Evolutionary conservation across 2,888 invertebrate species (phyloP).

Genomic region (Merodon equestris): DNA sequence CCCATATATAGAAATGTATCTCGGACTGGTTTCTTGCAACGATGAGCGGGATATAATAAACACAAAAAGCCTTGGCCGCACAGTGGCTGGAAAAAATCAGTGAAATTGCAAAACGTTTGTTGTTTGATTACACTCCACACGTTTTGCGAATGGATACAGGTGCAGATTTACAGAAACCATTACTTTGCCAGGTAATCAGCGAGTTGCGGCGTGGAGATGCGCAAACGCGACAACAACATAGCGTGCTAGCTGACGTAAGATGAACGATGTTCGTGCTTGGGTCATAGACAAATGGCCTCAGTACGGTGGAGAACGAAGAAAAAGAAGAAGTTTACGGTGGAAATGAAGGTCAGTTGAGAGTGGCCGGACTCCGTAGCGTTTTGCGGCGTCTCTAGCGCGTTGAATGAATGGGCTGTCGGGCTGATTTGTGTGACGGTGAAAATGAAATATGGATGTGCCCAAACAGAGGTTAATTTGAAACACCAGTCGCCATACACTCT

Average conservation of each 20-base stretch:
- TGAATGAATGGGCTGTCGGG: not conserved
- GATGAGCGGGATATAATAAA: too few species aligned
- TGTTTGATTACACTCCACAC: constrained; percentile 42
- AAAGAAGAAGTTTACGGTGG: constrained; percentile 31
- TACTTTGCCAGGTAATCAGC: constrained; percentile 51
- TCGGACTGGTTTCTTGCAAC: too few species aligned
- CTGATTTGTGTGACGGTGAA: constrained; percentile 14
- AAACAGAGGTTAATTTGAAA: not conserved
- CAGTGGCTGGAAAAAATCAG: constrained; percentile 59
- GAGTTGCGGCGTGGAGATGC: constrained; percentile 10
- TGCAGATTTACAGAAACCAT: constrained; percentile 52
- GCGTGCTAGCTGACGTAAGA: constrained; percentile 43
- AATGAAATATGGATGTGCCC: not conserved
- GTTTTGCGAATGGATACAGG: constrained; percentile 47
- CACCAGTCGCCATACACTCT: too few species aligned
- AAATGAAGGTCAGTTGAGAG: constrained; percentile 49
- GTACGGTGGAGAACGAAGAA: not conserved
- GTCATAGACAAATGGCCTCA: constrained; percentile 36
- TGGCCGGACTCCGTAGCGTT: too few species aligned
- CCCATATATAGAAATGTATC: too few species aligned
- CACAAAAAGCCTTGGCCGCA: too few species aligned
- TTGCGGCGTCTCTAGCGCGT: not conserved
- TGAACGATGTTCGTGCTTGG: constrained; percentile 43
- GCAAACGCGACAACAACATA: constrained; percentile 9
- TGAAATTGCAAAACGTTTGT: constrained; percentile 65